Base-by-base conservation (phyloP, 2,888 invertebrate species). In the Scaptomyza flava region DNA sequence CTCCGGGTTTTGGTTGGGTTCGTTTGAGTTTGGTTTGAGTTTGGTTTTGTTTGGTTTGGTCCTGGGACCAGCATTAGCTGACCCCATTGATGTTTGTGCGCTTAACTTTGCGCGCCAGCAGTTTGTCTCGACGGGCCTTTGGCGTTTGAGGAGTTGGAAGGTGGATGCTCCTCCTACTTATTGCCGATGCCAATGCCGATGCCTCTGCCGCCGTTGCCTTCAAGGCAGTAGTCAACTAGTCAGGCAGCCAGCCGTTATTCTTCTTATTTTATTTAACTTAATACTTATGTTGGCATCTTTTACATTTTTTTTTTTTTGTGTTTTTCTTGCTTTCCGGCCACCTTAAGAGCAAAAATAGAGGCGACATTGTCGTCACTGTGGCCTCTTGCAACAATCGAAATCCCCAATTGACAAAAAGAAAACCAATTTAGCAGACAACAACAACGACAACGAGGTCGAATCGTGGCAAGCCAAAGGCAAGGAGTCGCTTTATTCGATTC, bases 361-460 rank as follows among this genome's bases (percentile, higher is more conserved):
- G 41, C 48, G 64, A 47, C 66, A 65, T 27, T 78, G 88, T 73
- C 83, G 71, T 66, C 75, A 81, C 67, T 68, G 70, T 86, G 87
- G 87, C 79, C 82, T 83, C 76, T 87, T 71, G 88, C 82, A 76
- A 90, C 90, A 90, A 90, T 84, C 90, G 87, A 81, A 90, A 91
- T 90, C 89, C 90, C 91, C 90, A 91, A 89, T 90, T 90, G 91
- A 90, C 90, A 89, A 87, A 87, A 91, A 90, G 85, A 90, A 90
- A 91, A 90, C 90, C 90, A 90, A 90, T 90, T 91, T 90, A 89
- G 81, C 77, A 89, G 90, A 90, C 90, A 91, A 87, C 89, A 86
- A 81, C 84, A 87, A 67, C 14, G 7, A 72, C 73, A 12, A 61
- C 87, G 84, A 81, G 82, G 86, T 74, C 72, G 17, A 68, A 61